A percentile compares a stretch with the other conserved stretches of the same genome.
These are phyloP conservation scores for Melanostoma mellinum DNA, from an alignment of 2,888 invertebrate species.

Conservation along the genomic window DNA sequence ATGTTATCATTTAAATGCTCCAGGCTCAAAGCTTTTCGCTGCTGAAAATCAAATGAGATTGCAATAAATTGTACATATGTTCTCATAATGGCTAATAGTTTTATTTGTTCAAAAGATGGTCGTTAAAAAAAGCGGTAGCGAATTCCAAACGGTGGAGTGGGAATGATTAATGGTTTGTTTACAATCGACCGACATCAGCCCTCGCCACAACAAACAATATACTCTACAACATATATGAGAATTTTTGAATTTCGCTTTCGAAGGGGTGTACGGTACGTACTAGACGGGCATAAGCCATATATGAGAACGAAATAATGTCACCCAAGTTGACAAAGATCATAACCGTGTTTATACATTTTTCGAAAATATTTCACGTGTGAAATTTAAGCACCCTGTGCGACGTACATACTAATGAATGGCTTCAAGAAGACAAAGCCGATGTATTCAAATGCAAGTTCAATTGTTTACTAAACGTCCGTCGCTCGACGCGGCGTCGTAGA, in stretches of 20 bases:
- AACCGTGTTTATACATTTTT: slow-evolving; percentile 11
- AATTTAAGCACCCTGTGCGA: not conserved
- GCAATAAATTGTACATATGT: slow-evolving; percentile 37
- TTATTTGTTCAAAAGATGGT: slow-evolving; percentile 24
- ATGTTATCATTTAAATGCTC: slow-evolving; percentile 15
- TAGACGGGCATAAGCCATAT: no score
- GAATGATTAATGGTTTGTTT: slow-evolving; percentile 47
- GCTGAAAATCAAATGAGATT: slow-evolving; percentile 42
- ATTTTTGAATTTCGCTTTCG: slow-evolving; percentile 6
- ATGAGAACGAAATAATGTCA: not conserved
- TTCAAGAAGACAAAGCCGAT: not conserved
- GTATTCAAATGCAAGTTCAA: no score
- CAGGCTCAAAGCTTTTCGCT: slow-evolving; percentile 10
- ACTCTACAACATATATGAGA: not conserved
- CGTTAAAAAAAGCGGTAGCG: slow-evolving; percentile 27
- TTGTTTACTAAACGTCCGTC: no score
- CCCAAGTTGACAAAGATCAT: slow-evolving; percentile 48
- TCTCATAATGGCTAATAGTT: slow-evolving; percentile 25
- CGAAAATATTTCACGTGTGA: slow-evolving; percentile 36
- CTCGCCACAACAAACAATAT: not conserved
- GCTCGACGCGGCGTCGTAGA: no score
- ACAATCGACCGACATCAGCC: slow-evolving; percentile 9
- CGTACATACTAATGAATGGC: slow-evolving; percentile 26
- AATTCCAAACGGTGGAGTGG: slow-evolving; percentile 41
- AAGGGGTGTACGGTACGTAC: no score